Evolutionary conservation across 2,113 vertebrate species (phyloP).

Genomic region (Alligator sinensis): DNA sequence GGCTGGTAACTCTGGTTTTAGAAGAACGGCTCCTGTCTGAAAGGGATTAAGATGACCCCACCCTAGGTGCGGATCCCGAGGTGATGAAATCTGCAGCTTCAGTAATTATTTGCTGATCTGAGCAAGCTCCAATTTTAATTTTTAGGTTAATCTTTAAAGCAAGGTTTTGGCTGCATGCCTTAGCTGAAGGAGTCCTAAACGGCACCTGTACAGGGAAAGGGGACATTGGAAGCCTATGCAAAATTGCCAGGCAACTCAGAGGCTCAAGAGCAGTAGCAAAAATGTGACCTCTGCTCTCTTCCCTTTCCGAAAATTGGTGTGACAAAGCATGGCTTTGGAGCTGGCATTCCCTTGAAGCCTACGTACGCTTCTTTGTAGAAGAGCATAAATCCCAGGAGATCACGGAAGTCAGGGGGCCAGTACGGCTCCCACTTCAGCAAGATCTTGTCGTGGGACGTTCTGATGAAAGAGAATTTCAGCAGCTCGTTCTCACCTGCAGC

Average conservation of each 20-base stretch:
- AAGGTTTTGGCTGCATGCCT: not conserved
- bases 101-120: not conserved
- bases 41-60: not conserved
- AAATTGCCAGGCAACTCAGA: not conserved
- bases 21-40: not conserved
- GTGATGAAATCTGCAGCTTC: not conserved
- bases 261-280: not conserved
- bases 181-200: not conserved
- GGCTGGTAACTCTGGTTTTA: not conserved
- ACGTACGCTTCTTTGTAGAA: slow-evolving; percentile 99
- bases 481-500: slow-evolving; percentile 90
- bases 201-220: not conserved
- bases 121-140: not conserved
- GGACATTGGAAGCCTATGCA: not conserved
- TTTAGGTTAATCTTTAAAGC: not conserved
- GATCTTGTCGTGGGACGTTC: slow-evolving; percentile 87
- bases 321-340: not conserved
- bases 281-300: not conserved
- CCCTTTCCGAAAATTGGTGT: not conserved
- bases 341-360: not conserved
- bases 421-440: slow-evolving; percentile 92
- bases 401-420: slow-evolving; percentile 94
- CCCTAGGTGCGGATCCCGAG: not conserved
- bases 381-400: slow-evolving; percentile 96
- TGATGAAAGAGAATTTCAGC: slow-evolving; percentile 88